Percentiles rank a stretch among this genome's conserved stretches.
Conservation (phyloP, 2,888 invertebrate species). For the Hydropsyche betteni region DNA sequence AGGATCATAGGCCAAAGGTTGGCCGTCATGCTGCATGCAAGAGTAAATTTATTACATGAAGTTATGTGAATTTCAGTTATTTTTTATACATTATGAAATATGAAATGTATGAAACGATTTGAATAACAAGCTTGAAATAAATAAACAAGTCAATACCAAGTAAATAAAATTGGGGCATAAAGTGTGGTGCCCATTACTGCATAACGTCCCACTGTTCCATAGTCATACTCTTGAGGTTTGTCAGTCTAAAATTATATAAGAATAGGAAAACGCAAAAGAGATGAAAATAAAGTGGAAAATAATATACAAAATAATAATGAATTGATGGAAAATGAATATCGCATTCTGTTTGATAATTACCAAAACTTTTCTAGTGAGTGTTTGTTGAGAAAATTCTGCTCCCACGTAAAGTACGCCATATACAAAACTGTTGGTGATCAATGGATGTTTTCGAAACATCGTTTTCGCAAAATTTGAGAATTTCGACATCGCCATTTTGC, state of each 20-base stretch:
- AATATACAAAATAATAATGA: conserved; percentile 43
- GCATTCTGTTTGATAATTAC: conserved; percentile 61
- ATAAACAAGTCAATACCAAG: conserved; percentile 64
- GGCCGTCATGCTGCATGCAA: conserved; percentile 52
- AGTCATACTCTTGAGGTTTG: conserved; percentile 61
- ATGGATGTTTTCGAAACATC: conserved; percentile 63
- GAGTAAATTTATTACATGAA: background rate
- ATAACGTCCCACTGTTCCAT: conserved; percentile 66
- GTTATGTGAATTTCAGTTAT: too few species aligned
- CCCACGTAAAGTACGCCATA: conserved; percentile 82
- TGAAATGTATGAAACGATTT: conserved; percentile 32
- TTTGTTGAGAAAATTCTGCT: conserved; percentile 84
- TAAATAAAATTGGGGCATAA: conserved; percentile 69
- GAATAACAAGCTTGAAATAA: conserved; percentile 53
- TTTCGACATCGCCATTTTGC: conserved; percentile 48
- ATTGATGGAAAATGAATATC: conserved; percentile 54
- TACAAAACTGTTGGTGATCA: conserved; percentile 68
- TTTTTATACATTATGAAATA: conserved; percentile 14
- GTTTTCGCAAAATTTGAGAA: conserved; percentile 46
- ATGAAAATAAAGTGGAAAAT: conserved; percentile 39
- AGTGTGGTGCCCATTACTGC: conserved; percentile 69
- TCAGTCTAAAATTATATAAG: conserved; percentile 54
- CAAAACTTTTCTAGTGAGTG: conserved; percentile 71
- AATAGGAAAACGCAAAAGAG: conserved; percentile 33
- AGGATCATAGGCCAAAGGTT: conserved; percentile 53